These are phyloP conservation scores for Armadillidium nasatum DNA, from an alignment of 1,140 invertebrate species.

Conservation along the genomic window DNA sequence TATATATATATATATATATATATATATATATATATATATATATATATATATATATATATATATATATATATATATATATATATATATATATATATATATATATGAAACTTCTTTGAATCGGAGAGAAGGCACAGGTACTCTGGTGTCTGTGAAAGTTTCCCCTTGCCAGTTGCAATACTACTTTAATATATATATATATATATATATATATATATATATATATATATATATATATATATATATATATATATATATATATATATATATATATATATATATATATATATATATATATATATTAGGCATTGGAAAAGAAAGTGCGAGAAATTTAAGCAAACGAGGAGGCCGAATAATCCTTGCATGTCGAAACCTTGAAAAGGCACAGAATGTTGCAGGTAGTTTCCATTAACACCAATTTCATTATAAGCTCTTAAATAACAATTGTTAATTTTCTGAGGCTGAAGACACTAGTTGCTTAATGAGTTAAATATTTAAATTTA, in stretches of 20 bases:
- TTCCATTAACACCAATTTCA: not conserved
- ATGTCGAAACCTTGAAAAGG: not conserved
- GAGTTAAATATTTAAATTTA: too few relatives aligned
- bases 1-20: too few relatives aligned
- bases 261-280: too few relatives aligned
- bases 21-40: too few relatives aligned
- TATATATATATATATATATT: conserved; percentile 9
- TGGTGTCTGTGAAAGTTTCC: too few relatives aligned
- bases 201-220: not conserved
- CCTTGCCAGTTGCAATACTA: too few relatives aligned
- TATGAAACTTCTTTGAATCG: too few relatives aligned
- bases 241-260: conserved; percentile 12
- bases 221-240: conserved; percentile 3
- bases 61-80: too few relatives aligned
- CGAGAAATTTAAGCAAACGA: not conserved
- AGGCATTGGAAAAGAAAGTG: not conserved
- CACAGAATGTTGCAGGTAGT: conserved; percentile 45
- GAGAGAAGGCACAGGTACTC: too few relatives aligned
- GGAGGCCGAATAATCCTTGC: not conserved
- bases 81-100: too few relatives aligned
- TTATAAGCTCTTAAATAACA: not conserved
- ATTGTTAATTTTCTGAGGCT: not conserved
- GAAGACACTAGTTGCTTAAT: too few relatives aligned
- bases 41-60: too few relatives aligned
- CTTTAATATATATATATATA: not conserved